Evolutionary conservation across 2,888 invertebrate genomes (phyloP).

Genomic region (Sisyra terminalis): DNA sequence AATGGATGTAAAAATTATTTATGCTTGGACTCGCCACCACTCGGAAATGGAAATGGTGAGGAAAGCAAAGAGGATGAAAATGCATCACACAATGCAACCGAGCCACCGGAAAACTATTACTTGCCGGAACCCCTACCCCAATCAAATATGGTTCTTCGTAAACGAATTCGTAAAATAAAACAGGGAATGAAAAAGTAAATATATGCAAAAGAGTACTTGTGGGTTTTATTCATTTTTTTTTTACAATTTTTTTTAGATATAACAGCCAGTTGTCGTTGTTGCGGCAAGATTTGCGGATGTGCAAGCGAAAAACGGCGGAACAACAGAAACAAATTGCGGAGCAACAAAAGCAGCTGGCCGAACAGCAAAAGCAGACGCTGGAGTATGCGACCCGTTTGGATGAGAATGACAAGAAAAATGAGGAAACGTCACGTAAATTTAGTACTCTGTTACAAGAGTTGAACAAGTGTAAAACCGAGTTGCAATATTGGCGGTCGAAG

Average conservation of each 20-base stretch:
- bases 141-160: slow-evolving; percentile 71
- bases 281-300: slow-evolving; percentile 60
- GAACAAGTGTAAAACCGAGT: slow-evolving; percentile 81
- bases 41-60: slow-evolving; percentile 31
- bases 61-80: slow-evolving; percentile 32
- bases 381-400: slow-evolving; percentile 71
- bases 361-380: slow-evolving; percentile 57
- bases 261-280: slow-evolving; percentile 66
- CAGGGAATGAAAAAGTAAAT: slow-evolving; percentile 70
- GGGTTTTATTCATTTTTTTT: too few relatives aligned
- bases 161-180: slow-evolving; percentile 73
- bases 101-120: slow-evolving; percentile 24
- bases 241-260: slow-evolving; percentile 42
- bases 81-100: slow-evolving; percentile 30
- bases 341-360: slow-evolving; percentile 53
- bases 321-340: slow-evolving; percentile 74
- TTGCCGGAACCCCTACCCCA: slow-evolving; percentile 49
- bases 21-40: slow-evolving; percentile 39
- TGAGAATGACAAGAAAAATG: slow-evolving; percentile 81
- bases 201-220: too few relatives aligned
- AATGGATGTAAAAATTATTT: slow-evolving; percentile 38
- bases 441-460: slow-evolving; percentile 74
- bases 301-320: slow-evolving; percentile 67
- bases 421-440: slow-evolving; percentile 77
- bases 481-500: slow-evolving; percentile 82